phyloP scores from a whole-genome alignment of 2,113 vertebrate genomes.

The Oncorhynchus tshawytscha region DNA sequence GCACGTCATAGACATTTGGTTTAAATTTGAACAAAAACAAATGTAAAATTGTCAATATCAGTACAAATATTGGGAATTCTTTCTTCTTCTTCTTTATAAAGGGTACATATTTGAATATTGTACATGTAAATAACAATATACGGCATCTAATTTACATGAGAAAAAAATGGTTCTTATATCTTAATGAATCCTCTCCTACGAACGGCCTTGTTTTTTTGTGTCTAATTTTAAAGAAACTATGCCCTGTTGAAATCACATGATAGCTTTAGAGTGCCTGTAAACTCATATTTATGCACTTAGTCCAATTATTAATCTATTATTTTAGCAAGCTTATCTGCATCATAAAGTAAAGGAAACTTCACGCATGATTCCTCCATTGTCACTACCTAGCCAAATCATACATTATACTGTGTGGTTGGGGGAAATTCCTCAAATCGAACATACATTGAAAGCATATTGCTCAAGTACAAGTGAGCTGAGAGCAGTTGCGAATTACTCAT shows the following conservation, averaged over 20 bases:
- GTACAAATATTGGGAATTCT: too few species aligned
- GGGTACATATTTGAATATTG: too few species aligned
- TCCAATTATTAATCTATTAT: neutral
- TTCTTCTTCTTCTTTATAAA: too few species aligned
- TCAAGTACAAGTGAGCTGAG: neutral
- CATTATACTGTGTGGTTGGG: neutral
- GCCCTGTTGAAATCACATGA: neutral
- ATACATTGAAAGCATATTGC: constrained; percentile 6
- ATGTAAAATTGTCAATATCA: neutral
- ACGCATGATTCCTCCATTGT: neutral
- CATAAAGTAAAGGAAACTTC: neutral
- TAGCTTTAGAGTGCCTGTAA: neutral
- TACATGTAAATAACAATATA: neutral
- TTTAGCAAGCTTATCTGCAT: neutral
- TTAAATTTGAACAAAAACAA: too few species aligned
- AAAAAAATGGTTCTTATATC: neutral
- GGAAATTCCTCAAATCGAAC: neutral
- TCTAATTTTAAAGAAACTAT: neutral
- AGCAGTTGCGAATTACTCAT: neutral
- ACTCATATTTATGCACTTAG: neutral
- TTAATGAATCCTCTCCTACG: neutral
- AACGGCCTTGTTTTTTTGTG: neutral
- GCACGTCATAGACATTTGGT: too few species aligned
- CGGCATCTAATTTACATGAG: neutral
- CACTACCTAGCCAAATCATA: neutral